Base-by-base conservation (phyloP, 2,797 vertebrate species). In the Mionectes olivaceus region DNA sequence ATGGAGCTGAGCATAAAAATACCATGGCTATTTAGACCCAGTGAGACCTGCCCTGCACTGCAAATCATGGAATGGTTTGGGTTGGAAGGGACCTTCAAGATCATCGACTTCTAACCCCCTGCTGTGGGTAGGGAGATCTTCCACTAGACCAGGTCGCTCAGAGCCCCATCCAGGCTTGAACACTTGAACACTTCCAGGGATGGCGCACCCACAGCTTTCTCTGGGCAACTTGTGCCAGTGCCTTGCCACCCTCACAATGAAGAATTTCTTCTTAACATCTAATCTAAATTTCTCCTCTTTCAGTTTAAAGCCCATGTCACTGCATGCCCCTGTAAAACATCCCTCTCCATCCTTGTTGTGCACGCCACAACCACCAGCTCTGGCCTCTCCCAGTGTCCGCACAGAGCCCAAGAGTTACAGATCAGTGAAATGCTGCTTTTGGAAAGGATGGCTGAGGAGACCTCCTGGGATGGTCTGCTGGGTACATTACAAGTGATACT, bases 401-500 rank as follows among this genome's bases (percentile, higher is more conserved):
- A 10, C 2, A 14, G 13, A 28, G 5, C 13, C 4, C 1, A 4
- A 10, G 3, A 0, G 0, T 13, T n/a, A 33, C 11, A n/a, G 11
- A 52, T 27, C 1, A 7, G 2, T 24, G 46, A 46, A 84, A 81
- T 0, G 1, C 13, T 63, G 53, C 10, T 68, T 2, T 14, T 23
- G 53, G 21, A 9, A 91, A 64, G n/a, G 43, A 24, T 22, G 13
- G 19, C 2, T 63, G 28, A 87, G 43, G 21, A 67, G 27, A 3
- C 14, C 17, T 73, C 11, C 30, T 50, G 24, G 23, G 35, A 43
- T 18, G 18, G 17, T 27, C 13, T 13, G 59, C 32, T 30, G 21
- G 17, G 5, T 27, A 12, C 7, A 37, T 3, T 56, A 37, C n/a
- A 84, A 79, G 19, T 8, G 21, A 16, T 50, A 30, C 2, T 33